Evolutionary conservation across 2,797 vertebrate species (phyloP), one percentile per base, ranked within the genome.

Genomic region (Vespertilio murinus): DNA sequence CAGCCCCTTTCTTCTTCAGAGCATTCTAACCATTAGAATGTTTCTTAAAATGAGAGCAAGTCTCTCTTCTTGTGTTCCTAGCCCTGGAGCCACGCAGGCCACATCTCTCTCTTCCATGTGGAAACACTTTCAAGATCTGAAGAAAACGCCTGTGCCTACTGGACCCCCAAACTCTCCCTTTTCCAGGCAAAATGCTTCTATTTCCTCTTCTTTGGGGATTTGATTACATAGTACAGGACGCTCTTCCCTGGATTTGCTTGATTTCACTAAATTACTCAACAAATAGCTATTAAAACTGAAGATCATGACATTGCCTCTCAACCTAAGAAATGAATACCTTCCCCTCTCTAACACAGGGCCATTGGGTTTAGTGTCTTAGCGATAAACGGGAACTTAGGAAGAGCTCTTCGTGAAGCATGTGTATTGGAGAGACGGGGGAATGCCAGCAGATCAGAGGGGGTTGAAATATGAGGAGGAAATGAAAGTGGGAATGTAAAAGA

Each of bases 11-110:
- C 64, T 83, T 65, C 40, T 70, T 88, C 45, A 52, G 49, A 78
- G 17, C 78, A 28, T 38, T 85, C n/a, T 61, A 56, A 42, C 25
- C 23, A 38, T 49, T 25, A 87, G 40, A 35, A 40, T 23, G 69
- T 20, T 75, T 92, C n/a, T 71, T 30, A 70, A 83, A 69, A 82
- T 33, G 23, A 92, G 16, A 77, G 45, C 28, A 95, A 61, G 47
- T 67, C 35, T 23, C 23, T 33, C 42, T 93, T 71, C 6, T 38
- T 42, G n/a, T 13, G 42, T 61, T 56, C 49, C 33, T 40, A 49
- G n/a, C 30, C 59, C 65, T 22, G 74, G 33, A 40, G 13, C 33
- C 47, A 33, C 35, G 10, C 3, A 42, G 56, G 18, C 6, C 65
- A 56, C 38, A 42, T 33, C 40, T 59, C 13, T 45, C 35, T 87